Conservation (phyloP, 2,888 invertebrate genomes). For the Lumbricus terrestris region DNA sequence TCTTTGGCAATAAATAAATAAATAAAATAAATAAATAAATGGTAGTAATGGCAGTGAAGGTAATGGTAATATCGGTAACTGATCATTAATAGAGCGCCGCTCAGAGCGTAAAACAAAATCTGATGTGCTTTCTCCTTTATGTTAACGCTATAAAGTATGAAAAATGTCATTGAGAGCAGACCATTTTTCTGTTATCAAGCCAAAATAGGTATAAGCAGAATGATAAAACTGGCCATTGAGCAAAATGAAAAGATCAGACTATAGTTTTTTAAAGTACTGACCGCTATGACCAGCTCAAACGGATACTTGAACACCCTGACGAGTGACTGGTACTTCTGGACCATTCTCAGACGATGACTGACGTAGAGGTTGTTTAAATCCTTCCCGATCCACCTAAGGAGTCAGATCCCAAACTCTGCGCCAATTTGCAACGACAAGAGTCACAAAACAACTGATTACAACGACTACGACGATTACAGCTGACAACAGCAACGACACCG, state of each 20-base stretch:
- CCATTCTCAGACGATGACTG: conserved; percentile 68
- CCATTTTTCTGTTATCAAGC: not conserved
- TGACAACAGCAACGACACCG: not conserved
- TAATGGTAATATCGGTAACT: too few relatives aligned
- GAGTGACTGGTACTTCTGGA: conserved; percentile 91
- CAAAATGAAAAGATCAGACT: too few relatives aligned
- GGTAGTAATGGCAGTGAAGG: too few relatives aligned
- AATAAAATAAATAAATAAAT: too few relatives aligned
- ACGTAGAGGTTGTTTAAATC: not conserved
- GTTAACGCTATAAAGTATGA: too few relatives aligned
- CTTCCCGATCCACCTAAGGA: too few relatives aligned
- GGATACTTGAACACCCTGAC: conserved; percentile 91
- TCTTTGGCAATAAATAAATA: too few relatives aligned
- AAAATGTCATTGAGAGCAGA: not conserved
- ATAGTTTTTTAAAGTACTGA: too few relatives aligned
- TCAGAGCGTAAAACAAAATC: too few relatives aligned
- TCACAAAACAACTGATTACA: not conserved
- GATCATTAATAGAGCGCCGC: too few relatives aligned
- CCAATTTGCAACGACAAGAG: not conserved
- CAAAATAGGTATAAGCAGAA: not conserved
- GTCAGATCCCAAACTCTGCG: not conserved
- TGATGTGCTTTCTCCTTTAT: too few relatives aligned
- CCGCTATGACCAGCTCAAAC: conserved; percentile 94
- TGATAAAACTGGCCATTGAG: too few relatives aligned
- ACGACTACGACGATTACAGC: not conserved